Conservation (phyloP, 2,797 vertebrate species). For the Labroides dimidiatus region DNA sequence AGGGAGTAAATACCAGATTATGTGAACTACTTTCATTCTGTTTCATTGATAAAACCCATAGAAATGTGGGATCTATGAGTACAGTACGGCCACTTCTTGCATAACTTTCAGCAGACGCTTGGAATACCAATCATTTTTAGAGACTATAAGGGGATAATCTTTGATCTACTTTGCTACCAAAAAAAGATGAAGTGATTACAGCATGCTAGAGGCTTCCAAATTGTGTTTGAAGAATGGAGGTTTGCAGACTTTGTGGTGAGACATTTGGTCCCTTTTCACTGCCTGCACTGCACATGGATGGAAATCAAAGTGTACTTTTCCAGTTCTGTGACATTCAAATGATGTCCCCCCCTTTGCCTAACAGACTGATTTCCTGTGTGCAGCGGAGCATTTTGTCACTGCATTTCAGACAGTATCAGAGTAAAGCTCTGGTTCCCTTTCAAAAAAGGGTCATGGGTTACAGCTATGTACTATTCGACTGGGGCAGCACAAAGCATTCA, state of each 20-base stretch:
- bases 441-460: constrained; percentile 14
- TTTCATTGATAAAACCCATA: constrained; percentile 2
- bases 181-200: constrained; percentile 5
- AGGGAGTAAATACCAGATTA: background rate
- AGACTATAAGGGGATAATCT: constrained; percentile 3
- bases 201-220: background rate
- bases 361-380: constrained; percentile 39
- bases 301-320: constrained; percentile 40
- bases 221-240: background rate
- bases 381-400: constrained; percentile 11
- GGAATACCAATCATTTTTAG: constrained; percentile 2
- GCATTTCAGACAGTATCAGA: constrained; percentile 13
- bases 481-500: background rate
- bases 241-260: constrained; percentile 15
- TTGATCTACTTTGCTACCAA: constrained; percentile 18
- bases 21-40: background rate
- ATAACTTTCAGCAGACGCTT: background rate
- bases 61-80: background rate
- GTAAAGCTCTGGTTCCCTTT: constrained; percentile 13
- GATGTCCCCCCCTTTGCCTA: constrained; percentile 26
- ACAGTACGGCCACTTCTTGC: constrained; percentile 8
- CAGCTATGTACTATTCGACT: background rate
- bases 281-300: constrained; percentile 6
- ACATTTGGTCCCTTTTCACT: constrained; percentile 21
- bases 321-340: constrained; percentile 43